phyloP scores from a whole-genome alignment of 2,113 vertebrate species.

The Microcebus jonahi region DNA sequence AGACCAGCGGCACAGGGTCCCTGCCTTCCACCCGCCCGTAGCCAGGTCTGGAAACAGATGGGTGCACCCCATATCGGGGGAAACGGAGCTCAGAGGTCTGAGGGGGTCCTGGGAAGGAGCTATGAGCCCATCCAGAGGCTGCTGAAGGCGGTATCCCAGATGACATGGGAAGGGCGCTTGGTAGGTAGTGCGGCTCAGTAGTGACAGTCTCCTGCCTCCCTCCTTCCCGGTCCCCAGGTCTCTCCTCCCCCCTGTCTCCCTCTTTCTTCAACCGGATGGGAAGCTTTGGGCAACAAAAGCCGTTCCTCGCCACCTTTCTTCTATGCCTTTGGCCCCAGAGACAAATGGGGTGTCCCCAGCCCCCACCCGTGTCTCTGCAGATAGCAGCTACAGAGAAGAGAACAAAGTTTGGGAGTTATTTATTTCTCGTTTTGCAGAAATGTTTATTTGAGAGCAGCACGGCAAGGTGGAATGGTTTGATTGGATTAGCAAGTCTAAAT shows the following conservation, averaged over 20 bases:
- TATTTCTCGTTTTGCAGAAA: conserved; percentile 77
- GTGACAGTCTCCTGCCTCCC: background rate
- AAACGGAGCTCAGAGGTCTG: background rate
- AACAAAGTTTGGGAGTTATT: conserved; percentile 61
- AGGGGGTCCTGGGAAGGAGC: background rate
- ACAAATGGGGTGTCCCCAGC: background rate
- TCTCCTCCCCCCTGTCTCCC: background rate
- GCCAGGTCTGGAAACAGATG: background rate
- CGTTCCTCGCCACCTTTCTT: background rate
- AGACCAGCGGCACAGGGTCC: too few relatives aligned
- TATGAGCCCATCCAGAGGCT: background rate
- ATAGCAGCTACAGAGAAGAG: background rate
- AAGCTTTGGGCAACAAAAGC: background rate
- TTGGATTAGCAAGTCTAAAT: conserved; percentile 89
- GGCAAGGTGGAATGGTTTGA: conserved; percentile 83
- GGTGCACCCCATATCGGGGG: background rate
- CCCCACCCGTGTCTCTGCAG: background rate
- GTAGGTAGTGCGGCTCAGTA: accelerated
- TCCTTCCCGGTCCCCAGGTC: background rate
- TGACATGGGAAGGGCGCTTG: accelerated
- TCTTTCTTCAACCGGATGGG: background rate
- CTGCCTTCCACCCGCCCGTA: background rate
- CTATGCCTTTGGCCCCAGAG: conserved; percentile 42
- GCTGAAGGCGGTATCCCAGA: accelerated
- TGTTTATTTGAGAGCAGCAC: conserved; percentile 78